Evolutionary conservation across 2,888 invertebrate genomes (phyloP).

Genomic region (Pseudeuparius sepicola): DNA sequence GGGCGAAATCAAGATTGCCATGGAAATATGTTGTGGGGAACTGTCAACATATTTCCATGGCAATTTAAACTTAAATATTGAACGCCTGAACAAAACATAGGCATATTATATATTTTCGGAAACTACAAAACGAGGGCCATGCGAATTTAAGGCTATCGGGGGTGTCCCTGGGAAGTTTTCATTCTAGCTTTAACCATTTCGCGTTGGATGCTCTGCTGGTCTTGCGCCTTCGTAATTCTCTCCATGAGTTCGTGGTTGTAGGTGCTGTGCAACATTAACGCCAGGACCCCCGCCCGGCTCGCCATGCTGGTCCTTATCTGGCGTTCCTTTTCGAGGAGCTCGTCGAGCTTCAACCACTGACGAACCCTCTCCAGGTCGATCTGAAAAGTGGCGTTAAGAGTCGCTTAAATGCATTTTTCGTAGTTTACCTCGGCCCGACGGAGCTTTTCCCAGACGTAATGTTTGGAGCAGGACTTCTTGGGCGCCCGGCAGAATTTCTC

Average conservation of each 20-base stretch:
- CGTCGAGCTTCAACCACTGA: constrained; percentile 90
- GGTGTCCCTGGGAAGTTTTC: no score
- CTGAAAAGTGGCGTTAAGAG: constrained; percentile 38
- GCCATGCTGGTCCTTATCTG: constrained; percentile 65
- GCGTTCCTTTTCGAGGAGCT: constrained; percentile 86
- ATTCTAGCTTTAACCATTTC: constrained; percentile 36
- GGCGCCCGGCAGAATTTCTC: constrained; percentile 81
- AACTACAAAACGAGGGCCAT: no score
- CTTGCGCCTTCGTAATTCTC: constrained; percentile 48
- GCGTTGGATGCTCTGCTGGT: constrained; percentile 42
- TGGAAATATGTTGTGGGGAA: no score
- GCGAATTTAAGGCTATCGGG: no score
- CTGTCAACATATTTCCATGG: no score
- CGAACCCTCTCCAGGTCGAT: constrained; percentile 89
- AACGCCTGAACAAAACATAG: no score
- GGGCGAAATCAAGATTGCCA: no score
- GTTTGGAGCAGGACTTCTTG: constrained; percentile 83
- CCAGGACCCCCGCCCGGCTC: constrained; percentile 82
- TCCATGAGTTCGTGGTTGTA: constrained; percentile 90
- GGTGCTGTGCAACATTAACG: constrained; percentile 92
- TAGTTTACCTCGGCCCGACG: constrained; percentile 74
- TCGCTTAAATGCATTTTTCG: neutral
- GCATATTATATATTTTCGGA: no score
- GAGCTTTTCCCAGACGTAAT: constrained; percentile 94
- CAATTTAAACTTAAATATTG: no score